Base-by-base conservation (phyloP, 2,797 vertebrate species). In the Myiotriccus ornatus region DNA sequence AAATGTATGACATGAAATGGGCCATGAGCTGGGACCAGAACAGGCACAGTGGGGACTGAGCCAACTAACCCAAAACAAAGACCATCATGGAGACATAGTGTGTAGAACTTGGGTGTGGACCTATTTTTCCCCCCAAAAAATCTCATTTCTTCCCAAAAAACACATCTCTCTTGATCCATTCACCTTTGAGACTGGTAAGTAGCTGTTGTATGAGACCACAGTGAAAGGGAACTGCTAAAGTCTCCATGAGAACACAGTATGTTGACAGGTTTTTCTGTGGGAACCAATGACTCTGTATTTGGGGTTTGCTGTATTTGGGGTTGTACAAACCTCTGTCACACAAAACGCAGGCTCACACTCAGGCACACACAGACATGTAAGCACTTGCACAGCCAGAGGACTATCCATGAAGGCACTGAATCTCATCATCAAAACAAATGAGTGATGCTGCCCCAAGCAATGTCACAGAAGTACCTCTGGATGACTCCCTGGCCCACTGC, bases 101-200 rank as follows among this genome's bases (percentile, higher is more conserved):
- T 19, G 30, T 14, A 74, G n/a, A 39, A 50, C 43, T 76, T n/a
- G 23, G 14, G 15, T 14, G 8, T 15, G 25, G 62, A 81, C 37
- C 30, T 25, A n/a, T 35, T 71, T 59, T 27, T 67, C 57, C 79
- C 62, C 79, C 24, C 2, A 9, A 34, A 89, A 87, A 74, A 11
- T 6, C 46, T 32, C 30, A 39, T 39, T 74, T 62, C 27, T 83
- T 52, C 68, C 25, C 8, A 20, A n/a, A 87, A 71, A 41, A 22
- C 28, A 47, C 65, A 27, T 14, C 12, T 86, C 32, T 85, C 56
- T 56, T 3, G 2, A 53, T 24, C 27, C 41, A 10, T 49, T 70
- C 30, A 70, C 21, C 39, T 41, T 32, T 5, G 4, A 56, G 28
- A n/a, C 2, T 21, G 5, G 10, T 0, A 3, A 75, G 49, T 6